phyloP scores from a whole-genome alignment of 2,797 vertebrate genomes.

The Crenichthys baileyi region DNA sequence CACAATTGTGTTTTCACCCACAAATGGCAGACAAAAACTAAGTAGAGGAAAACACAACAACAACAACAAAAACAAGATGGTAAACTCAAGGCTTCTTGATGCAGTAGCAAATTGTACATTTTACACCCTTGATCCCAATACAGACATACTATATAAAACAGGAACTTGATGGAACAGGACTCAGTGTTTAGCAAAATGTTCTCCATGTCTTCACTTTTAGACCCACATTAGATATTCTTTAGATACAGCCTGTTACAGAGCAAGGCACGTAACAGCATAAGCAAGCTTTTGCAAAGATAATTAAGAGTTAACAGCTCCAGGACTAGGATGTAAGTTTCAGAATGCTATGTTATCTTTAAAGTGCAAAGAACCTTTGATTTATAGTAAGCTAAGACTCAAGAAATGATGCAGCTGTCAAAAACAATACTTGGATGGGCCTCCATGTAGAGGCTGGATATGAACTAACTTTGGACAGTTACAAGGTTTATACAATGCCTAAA shows the following conservation, averaged over 20 bases:
- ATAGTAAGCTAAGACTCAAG: neutral
- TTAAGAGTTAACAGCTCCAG: neutral
- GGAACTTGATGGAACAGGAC: neutral
- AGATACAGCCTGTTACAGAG: neutral
- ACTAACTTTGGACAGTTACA: constrained; percentile 34
- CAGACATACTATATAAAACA: neutral
- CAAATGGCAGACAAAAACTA: too few relatives aligned
- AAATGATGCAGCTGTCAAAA: constrained; percentile 29
- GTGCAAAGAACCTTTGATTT: neutral
- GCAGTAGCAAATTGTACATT: neutral
- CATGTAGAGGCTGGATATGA: constrained; percentile 32
- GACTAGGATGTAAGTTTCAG: neutral
- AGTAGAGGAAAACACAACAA: neutral
- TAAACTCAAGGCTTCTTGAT: neutral
- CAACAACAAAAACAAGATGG: neutral
- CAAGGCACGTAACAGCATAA: neutral
- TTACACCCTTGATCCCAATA: neutral
- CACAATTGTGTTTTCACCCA: too few relatives aligned
- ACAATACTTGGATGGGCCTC: constrained; percentile 42
- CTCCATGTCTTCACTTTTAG: neutral
- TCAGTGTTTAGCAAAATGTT: neutral
- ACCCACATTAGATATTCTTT: neutral
- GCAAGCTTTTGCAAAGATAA: neutral
- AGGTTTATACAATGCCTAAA: constrained; percentile 42
- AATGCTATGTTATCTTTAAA: constrained; percentile 11